Conservation (phyloP, 2,797 vertebrate genomes). For the Tolypeutes matacus region DNA sequence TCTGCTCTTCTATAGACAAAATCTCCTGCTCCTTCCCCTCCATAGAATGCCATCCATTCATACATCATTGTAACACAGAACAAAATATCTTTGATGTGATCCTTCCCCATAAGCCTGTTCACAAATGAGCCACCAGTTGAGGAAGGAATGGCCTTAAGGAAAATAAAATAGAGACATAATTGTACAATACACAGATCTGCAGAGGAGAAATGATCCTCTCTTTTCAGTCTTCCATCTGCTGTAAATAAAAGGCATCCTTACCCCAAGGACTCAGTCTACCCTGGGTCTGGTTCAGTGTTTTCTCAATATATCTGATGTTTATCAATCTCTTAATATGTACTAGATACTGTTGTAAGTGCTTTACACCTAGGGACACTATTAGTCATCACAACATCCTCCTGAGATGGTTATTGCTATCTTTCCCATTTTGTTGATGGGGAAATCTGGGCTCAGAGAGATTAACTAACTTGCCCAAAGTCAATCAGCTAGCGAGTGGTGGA, state of each 20-base stretch:
- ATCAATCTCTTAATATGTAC: not conserved
- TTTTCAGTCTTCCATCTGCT: not conserved
- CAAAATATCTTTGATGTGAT: not conserved
- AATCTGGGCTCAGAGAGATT: not conserved
- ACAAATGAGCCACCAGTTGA: not conserved
- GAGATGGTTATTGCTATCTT: not conserved
- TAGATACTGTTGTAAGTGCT: not conserved
- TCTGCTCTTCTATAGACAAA: not conserved
- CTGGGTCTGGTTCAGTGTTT: not conserved
- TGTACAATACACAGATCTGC: not conserved
- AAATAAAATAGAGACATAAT: not conserved
- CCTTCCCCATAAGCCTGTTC: not conserved
- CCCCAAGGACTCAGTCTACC: not conserved
- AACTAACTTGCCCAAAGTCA: slow-evolving; percentile 13
- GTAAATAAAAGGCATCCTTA: not conserved
- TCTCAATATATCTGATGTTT: not conserved
- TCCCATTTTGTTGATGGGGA: not conserved
- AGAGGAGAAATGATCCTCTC: not conserved
- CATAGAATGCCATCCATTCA: not conserved
- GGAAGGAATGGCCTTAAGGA: not conserved
- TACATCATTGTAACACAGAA: not conserved
- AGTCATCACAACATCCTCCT: not conserved
- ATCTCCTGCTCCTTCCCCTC: not conserved
- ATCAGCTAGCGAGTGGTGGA: not conserved
- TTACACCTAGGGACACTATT: not conserved